Base-by-base conservation (phyloP, 1,140 invertebrate species). In the Calosoma granatense region DNA sequence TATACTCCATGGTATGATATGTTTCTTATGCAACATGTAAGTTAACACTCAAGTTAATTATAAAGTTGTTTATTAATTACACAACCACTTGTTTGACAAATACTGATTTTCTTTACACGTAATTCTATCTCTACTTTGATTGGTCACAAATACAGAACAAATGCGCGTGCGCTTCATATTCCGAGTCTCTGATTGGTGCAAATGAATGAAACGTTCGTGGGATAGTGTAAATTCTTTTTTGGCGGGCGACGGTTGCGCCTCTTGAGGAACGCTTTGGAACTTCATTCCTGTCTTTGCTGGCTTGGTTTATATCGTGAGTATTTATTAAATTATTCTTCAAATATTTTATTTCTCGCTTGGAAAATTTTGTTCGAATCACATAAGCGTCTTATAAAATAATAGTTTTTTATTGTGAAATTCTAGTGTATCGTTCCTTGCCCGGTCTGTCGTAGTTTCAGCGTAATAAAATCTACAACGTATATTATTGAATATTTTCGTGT, bases 401-500 rank as follows among this genome's bases (percentile, higher is more conserved):
- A 55, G 41, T 60, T 21, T 41, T 56, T 20, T 26, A 59, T 60
- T 60, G 55, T 55, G 22, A 60, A 57, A 53, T 57, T 47, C 9
- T 47, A 11, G 41, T 47, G 17, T 30, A 47, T 6, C 9, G 41
- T 47, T 11, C 17, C 4, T 47, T 4, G 4, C 4, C 3, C 41
- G 6, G 6, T 17, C 15, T 47, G 4, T 12, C 41, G 41, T 47
- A 47, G 15, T 47, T 11, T 4, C 41, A 47, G 41, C 4, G 41
- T 12, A 47, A 47, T 47, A 47, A 47, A 47, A 47, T 47, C 41
- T 47, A 17, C 41, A 47, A 47, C 41, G 41, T 47, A 47, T 47
- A 6, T 47, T 47, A 47, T 47, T 47, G 41, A 47, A 47, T 47
- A 12, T 47, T 12, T 47, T 47, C 17, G 41, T 6, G 15, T 47